Percentiles rank a stretch among this genome's conserved stretches.
Conservation (phyloP, 2,797 vertebrate species). For the Hylomyscus alleni region DNA sequence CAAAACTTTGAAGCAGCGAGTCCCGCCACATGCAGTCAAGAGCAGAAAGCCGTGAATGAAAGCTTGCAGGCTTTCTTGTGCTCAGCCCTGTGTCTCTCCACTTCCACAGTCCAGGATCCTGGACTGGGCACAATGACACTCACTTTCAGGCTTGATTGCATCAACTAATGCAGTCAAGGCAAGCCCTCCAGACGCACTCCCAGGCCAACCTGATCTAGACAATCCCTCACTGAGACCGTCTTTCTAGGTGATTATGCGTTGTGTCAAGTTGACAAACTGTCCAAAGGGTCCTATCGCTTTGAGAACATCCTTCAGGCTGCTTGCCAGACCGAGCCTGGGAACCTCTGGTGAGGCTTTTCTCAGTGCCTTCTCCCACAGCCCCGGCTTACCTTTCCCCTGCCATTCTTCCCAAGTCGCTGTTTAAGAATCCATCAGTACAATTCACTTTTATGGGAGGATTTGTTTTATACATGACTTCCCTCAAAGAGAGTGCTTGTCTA, state of each 20-base stretch:
- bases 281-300: neutral
- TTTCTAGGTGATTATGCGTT: neutral
- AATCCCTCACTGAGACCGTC: neutral
- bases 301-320: neutral
- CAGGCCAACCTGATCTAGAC: neutral
- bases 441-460: neutral
- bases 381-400: neutral
- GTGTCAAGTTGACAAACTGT: neutral
- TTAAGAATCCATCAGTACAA: constrained; percentile 5
- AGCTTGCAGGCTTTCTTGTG: neutral
- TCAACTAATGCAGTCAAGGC: neutral
- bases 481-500: neutral
- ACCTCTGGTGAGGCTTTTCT: neutral
- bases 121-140: neutral
- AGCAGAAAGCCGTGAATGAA: neutral
- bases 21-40: neutral
- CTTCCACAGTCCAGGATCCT: neutral
- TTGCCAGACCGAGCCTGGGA: neutral
- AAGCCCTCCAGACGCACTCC: neutral
- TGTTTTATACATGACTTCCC: neutral
- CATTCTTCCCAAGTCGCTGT: constrained; percentile 1
- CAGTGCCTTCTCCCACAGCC: neutral
- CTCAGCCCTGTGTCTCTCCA: neutral
- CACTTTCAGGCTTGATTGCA: neutral
- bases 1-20: no score